Evolutionary conservation across 2,113 vertebrate genomes (phyloP).

Genomic region (Muscicapa adusta): DNA sequence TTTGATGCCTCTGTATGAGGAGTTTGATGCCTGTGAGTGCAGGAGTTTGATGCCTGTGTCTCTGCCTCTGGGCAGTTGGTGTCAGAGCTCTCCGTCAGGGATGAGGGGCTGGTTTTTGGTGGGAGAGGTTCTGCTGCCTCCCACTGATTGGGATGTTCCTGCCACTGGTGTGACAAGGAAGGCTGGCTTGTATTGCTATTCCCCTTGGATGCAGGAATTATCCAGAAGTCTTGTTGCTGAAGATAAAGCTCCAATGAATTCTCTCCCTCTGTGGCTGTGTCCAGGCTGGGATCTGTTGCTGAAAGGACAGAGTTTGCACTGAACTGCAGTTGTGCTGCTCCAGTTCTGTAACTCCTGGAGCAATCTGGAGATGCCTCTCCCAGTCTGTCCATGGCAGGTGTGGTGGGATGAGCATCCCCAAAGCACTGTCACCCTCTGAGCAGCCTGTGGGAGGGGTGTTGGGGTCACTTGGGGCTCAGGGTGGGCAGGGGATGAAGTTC

Average conservation of each 20-base stretch:
- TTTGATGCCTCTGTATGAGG: too few species aligned
- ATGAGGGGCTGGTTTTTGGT: background rate
- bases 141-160: rapidly evolving
- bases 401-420: rapidly evolving
- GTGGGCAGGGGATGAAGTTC: background rate
- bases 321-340: background rate
- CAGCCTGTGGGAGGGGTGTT: rapidly evolving
- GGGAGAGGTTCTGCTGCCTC: rapidly evolving
- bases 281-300: background rate
- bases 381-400: background rate
- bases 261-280: rapidly evolving
- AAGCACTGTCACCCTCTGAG: rapidly evolving
- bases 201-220: background rate
- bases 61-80: background rate
- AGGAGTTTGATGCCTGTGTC: background rate
- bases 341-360: background rate
- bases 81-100: background rate
- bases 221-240: background rate
- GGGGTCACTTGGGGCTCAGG: rapidly evolving
- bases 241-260: background rate
- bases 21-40: too few species aligned
- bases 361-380: background rate
- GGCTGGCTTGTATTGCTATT: background rate
- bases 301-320: background rate
- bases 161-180: background rate